Conservation (phyloP, 1,140 invertebrate genomes). For the Orius laevigatus region DNA sequence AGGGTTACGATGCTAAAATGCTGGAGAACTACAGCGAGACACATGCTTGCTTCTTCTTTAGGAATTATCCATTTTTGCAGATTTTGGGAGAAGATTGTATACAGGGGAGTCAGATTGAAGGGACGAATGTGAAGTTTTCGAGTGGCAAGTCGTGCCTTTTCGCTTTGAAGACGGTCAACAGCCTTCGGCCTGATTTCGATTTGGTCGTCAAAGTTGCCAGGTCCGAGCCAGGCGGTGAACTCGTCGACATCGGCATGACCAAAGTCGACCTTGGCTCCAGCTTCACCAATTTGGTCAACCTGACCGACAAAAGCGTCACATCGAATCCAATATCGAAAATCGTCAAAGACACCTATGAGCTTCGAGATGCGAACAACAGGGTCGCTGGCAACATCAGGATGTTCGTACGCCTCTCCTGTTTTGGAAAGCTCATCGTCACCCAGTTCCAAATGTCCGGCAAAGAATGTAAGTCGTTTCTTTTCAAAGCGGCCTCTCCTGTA, state of each 20-base stretch:
- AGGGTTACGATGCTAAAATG: constrained; percentile 22
- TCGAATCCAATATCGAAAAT: constrained; percentile 26
- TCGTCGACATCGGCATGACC: constrained; percentile 26
- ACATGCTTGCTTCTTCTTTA: constrained; percentile 23
- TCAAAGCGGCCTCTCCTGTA: constrained; percentile 22
- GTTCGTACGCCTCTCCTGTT: constrained; percentile 40
- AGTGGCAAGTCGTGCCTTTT: constrained; percentile 33
- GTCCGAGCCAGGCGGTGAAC: neutral
- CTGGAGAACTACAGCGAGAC: constrained; percentile 11
- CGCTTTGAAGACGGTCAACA: constrained; percentile 22
- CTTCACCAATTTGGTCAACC: constrained; percentile 24
- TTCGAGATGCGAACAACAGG: constrained; percentile 29
- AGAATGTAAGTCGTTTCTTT: constrained; percentile 27
- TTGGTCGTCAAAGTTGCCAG: constrained; percentile 25
- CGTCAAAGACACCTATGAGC: constrained; percentile 37
- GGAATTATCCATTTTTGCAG: constrained; percentile 25
- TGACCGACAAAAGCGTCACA: constrained; percentile 18
- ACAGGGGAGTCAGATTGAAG: constrained; percentile 21
- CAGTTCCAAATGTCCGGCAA: constrained; percentile 35
- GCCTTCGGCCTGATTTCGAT: constrained; percentile 23
- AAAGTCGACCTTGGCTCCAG: constrained; percentile 24
- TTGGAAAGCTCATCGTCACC: constrained; percentile 45
- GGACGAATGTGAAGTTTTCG: constrained; percentile 24
- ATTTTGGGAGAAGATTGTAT: constrained; percentile 26
- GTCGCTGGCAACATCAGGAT: constrained; percentile 34